Base-by-base conservation (phyloP, 1,140 invertebrate species). In the Atta cephalotes region DNA sequence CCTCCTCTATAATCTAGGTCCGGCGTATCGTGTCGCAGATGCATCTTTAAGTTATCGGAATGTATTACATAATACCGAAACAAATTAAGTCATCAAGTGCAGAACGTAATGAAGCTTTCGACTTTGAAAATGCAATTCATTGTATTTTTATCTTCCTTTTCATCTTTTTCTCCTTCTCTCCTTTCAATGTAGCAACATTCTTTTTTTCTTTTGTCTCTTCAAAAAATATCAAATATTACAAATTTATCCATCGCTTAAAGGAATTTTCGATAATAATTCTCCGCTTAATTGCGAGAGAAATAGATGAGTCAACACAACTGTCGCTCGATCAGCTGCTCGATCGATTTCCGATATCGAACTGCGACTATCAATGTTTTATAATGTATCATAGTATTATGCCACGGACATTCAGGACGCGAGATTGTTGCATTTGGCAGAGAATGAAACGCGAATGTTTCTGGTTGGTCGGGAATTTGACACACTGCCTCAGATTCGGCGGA, bases 401-500 rank as follows among this genome's bases (percentile, higher is more conserved):
- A 1, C 60, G 53, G 35, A 45, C 21, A 45, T 35, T 63, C 56
- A 18, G 21, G 16, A 4, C 25, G 25, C 39, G 60, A 49, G 39
- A 14, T 49, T 4, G 45, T 65, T 58, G 66, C 56, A 45, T 56
- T 35, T 58, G 66, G 49, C 60, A 53, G 14, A 66, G 49, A 28
- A 71, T 12, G 60, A 76, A 66, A 66, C 45, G 76, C 31, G 25
- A 31, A 35, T 71, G 21, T 77, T 80, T 63, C 45, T 66, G 45
- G 63, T 18, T 12, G n/a, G 9, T 18, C 51, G 65, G 74, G 45
- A 87, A 77, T 82, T 78, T 63, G 68, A 71, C 79, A 81, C 66
- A 72, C 51, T 81, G 79, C 79, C 79, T 81, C 81, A 85, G 72
- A 85, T 85, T 85, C 25, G 56, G 35, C 18, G 45, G 78, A 88